A percentile compares a stretch with the other conserved stretches of the same genome.
Conservation (phyloP, 2,797 vertebrate genomes). For the Rhinoraja longicauda region DNA sequence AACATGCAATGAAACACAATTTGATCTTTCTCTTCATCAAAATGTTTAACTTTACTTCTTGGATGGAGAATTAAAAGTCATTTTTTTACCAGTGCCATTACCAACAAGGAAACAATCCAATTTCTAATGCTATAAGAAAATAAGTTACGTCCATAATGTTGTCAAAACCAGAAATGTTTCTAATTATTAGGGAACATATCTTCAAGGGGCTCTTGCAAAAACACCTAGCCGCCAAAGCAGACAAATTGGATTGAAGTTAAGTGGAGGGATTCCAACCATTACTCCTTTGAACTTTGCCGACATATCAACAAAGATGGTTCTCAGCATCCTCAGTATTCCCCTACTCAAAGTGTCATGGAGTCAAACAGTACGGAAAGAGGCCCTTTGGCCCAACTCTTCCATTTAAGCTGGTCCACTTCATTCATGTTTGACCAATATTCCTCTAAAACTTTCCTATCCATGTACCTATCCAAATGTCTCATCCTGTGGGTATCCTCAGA, state of each 20-base stretch:
- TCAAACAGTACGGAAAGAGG: too few relatives aligned
- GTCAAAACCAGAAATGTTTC: background rate
- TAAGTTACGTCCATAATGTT: background rate
- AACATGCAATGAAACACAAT: background rate
- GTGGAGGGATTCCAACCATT: background rate
- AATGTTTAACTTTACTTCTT: background rate
- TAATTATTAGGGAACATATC: too few relatives aligned
- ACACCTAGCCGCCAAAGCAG: background rate
- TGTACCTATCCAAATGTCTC: too few relatives aligned
- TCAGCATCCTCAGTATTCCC: background rate
- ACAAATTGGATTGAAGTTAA: background rate
- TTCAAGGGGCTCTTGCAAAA: background rate
- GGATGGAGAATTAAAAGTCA: background rate
- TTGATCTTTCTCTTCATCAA: background rate
- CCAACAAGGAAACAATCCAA: background rate
- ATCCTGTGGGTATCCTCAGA: too few relatives aligned
- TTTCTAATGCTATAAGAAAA: background rate
- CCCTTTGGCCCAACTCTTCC: too few relatives aligned
- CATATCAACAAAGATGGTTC: background rate
- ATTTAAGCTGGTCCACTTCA: too few relatives aligned
- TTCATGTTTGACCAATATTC: too few relatives aligned
- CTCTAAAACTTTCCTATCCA: background rate
- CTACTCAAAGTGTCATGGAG: background rate
- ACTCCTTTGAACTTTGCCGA: background rate
- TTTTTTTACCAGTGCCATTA: background rate